Base-by-base conservation (phyloP, 2,113 vertebrate species). In the Labrus mixtus region DNA sequence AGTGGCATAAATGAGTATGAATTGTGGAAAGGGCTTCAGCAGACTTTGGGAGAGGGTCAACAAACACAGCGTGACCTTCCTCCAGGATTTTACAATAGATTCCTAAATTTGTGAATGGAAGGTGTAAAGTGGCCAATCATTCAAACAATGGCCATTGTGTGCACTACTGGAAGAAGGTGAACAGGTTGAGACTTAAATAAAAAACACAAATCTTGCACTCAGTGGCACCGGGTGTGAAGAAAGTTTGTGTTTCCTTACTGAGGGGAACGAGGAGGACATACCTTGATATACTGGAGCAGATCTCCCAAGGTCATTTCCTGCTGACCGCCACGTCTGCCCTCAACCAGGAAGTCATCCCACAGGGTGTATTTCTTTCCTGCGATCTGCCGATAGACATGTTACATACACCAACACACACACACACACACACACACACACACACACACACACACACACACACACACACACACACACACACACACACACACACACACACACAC, bases 251-350 rank as follows among this genome's bases (percentile, higher is more conserved):
- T 83, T 89, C 55, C 69, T 73, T 61, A 62, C 69, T 61, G 81
- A 77, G 63, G 65, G 69, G 48, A 83, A 64, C 69, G 63, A 78
- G 79, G 62, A 60, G 74, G 56, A 37, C 22, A 9, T 83, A 98
- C 96, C 96, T 96, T 93, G 66, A 98, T 82, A 87, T 94, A 66
- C 80, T 88, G 85, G 79, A 97, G 69, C 80, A 98, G 90, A 5
- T 93, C 95, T 68, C 86, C 85, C 92, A 98, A 90, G 1, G 93
- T 97, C 94, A 95, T 92, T 71, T 94, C 96, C 70, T 95, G 91
- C 67, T 93, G 85, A 1, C 89, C 85, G 6, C 86, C 2, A 0
- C 69, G 0, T 16, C 89, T 83, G 55, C 95, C 96, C 29, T 58
- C 76, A 69, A 98, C 85, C 43, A 89, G 92, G 86, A 97, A 90